phyloP scores from a whole-genome alignment of 2,797 vertebrate genomes.

The Sebastiscus tertius region DNA sequence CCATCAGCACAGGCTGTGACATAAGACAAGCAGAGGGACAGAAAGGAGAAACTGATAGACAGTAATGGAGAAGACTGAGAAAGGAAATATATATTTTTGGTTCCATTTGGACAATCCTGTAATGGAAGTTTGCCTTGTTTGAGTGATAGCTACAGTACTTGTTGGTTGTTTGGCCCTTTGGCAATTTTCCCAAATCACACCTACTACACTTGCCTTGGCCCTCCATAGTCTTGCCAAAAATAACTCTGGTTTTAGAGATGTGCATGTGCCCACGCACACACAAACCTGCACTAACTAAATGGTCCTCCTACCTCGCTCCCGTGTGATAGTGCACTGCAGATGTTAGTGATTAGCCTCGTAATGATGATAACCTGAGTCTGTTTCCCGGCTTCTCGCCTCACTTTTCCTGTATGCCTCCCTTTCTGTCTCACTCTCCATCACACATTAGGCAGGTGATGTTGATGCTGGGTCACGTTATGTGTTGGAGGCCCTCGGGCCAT shows the following conservation, averaged over 20 bases:
- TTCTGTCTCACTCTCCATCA: neutral
- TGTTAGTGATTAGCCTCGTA: constrained; percentile 57
- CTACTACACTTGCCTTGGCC: constrained; percentile 17
- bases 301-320: constrained; percentile 23
- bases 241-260: constrained; percentile 18
- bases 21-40: neutral
- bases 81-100: constrained; percentile 5
- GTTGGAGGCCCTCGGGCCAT: constrained; percentile 39
- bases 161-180: constrained; percentile 36
- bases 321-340: constrained; percentile 43
- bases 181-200: constrained; percentile 43
- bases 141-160: constrained; percentile 29
- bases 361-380: constrained; percentile 43
- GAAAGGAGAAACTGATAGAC: constrained; percentile 15
- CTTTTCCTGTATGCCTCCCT: neutral
- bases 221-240: constrained; percentile 43
- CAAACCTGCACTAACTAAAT: constrained; percentile 36
- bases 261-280: constrained; percentile 16
- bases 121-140: constrained; percentile 28
- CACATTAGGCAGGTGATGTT: constrained; percentile 44
- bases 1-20: neutral
- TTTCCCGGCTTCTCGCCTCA: constrained; percentile 1
- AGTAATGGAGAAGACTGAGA: neutral
- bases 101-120: constrained; percentile 10
- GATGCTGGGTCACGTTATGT: constrained; percentile 45